Percentiles rank a stretch among this genome's conserved stretches.
Conservation (phyloP, 2,113 vertebrate genomes). For the Siniperca knerii region DNA sequence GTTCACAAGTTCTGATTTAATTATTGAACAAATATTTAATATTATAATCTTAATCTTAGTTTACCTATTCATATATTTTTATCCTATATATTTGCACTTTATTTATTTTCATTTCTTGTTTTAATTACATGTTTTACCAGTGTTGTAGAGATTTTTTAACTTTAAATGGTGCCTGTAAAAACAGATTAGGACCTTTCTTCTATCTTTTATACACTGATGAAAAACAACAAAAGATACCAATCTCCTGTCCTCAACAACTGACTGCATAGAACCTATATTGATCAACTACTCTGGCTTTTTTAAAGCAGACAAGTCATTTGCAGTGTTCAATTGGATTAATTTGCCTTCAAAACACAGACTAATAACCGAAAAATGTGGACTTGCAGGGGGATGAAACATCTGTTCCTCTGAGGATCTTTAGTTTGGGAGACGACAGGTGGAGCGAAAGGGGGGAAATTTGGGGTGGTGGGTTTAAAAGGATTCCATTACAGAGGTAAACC, state of each 20-base stretch:
- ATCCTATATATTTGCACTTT: background rate
- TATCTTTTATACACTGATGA: background rate
- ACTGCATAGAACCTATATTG: background rate
- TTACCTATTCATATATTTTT: background rate
- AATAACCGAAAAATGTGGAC: conserved; percentile 67
- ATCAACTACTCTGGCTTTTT: background rate
- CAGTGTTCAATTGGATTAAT: conserved; percentile 60
- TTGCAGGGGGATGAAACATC: conserved; percentile 43
- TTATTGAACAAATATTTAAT: background rate
- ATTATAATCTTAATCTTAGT: background rate
- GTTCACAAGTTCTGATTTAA: background rate
- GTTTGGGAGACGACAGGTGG: conserved; percentile 24
- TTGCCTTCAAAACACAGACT: conserved; percentile 62
- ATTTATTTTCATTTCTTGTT: background rate
- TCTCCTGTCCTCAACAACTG: background rate
- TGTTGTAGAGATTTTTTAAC: background rate
- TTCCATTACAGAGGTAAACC: conserved; percentile 41
- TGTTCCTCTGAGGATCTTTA: conserved; percentile 22
- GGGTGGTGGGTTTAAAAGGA: conserved; percentile 6
- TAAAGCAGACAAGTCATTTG: conserved; percentile 50
- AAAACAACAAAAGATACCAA: conserved; percentile 17
- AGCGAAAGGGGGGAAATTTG: background rate
- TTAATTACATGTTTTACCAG: background rate
- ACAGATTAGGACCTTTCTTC: background rate
- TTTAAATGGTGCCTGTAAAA: no score